Base-by-base conservation (phyloP, 92 coral and sea anemone genomes). In the Siderastrea radians region DNA sequence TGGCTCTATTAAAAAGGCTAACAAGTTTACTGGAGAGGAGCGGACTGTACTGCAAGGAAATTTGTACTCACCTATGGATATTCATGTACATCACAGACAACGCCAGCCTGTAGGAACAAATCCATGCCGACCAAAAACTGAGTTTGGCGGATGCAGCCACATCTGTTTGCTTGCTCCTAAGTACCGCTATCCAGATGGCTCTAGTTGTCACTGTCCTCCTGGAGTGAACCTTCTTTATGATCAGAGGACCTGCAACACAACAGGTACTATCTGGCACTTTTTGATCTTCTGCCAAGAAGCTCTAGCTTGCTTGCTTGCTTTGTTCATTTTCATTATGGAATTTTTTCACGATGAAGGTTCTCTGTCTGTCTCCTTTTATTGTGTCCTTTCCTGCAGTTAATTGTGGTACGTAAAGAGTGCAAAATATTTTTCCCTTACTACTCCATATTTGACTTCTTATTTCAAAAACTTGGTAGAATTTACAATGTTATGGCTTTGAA, bases 111-210 rank as follows among this genome's bases (percentile, higher is more conserved):
- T 11, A 79, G 94, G 93, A 67, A 14, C n/a, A 8, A 94, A 93
- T 60, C 96, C 96, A 17, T 95, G 98, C 48, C 67, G 84, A 1
- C 62, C 54, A 7, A 66, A 12, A 8, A 14, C 48, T 5, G 82
- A 70, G 47, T 83, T 86, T 77, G 95, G 91, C 19, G 92, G 91
- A 53, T 98, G 99, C 77, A 98, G 99, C 84, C 98, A 98, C 75
- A 92, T 94, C 52, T 98, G 99, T 80, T 84, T 98, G 19, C 81
- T 96, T 55, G 98, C 99, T 3, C 98, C 99, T 26, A 88, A 15
- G 60, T 55, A 43, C 3, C 19, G 17, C 10, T 78, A 74, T 49
- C 93, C 89, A 15, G 88, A 86, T 49, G 75, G 88, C 0, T 88
- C 86, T 51, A 90, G 98, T 8, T 98, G 99, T 85, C 97, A 90